These are phyloP conservation scores for Bufo bufo DNA, from an alignment of 2,113 vertebrate species.

Conservation along the genomic window DNA sequence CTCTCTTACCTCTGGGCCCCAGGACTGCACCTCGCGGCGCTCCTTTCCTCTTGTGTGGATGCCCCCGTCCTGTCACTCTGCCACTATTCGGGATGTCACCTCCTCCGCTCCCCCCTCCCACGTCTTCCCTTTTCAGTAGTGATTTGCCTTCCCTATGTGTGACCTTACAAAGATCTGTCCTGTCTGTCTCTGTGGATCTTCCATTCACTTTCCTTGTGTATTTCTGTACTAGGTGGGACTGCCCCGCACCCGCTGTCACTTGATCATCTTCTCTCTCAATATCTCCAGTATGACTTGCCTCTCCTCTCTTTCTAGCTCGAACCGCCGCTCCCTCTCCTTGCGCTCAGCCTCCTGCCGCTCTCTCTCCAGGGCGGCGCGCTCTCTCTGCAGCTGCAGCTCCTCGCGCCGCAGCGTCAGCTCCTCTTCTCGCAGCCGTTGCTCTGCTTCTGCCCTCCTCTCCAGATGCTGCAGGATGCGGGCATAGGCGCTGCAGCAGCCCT, in stretches of 20 bases:
- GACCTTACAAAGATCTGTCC: background rate
- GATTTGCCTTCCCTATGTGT: background rate
- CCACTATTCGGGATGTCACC: background rate
- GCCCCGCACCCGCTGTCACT: slow-evolving; percentile 51
- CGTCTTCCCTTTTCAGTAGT: background rate
- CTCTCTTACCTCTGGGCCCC: background rate
- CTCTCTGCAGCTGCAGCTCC: slow-evolving; percentile 77
- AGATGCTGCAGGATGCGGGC: slow-evolving; percentile 78
- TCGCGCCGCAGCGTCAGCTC: slow-evolving; percentile 74
- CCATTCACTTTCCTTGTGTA: background rate
- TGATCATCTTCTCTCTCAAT: slow-evolving; percentile 77
- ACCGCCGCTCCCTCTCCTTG: slow-evolving; percentile 74
- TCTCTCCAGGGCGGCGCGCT: slow-evolving; percentile 74
- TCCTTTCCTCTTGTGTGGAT: background rate
- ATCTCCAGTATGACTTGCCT: slow-evolving; percentile 78
- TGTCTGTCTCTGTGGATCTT: background rate
- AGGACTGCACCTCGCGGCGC: background rate
- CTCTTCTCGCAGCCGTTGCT: slow-evolving; percentile 77
- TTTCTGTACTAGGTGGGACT: background rate
- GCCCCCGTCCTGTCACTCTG: too few relatives aligned
- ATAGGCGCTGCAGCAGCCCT: slow-evolving; percentile 80
- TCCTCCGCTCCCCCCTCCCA: background rate
- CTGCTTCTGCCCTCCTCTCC: slow-evolving; percentile 77
- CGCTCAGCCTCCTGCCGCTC: slow-evolving; percentile 74
- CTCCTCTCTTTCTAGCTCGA: slow-evolving; percentile 79